phyloP scores from a whole-genome alignment of 35 echinoderm and acorn worm genomes.

The Nesometra sesokonis region DNA sequence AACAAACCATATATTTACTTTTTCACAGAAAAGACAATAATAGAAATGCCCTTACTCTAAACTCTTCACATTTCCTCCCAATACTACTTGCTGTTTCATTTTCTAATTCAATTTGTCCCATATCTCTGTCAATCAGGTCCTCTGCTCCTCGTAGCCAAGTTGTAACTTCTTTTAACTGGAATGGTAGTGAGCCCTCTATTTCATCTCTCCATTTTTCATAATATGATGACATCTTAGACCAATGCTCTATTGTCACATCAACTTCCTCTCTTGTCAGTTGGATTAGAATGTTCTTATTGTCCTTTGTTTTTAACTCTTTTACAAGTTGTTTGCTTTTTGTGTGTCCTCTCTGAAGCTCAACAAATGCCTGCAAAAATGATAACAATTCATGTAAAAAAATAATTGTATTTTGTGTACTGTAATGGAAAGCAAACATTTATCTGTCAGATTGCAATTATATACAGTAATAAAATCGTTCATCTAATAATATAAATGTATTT shows the following conservation, averaged over 20 bases:
- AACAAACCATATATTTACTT: too few species aligned
- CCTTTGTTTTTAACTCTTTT: slow-evolving; percentile 60
- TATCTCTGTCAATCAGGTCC: slow-evolving; percentile 40
- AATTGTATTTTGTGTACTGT: too few species aligned
- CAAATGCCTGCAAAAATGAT: slow-evolving; percentile 44
- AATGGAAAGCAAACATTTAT: too few species aligned
- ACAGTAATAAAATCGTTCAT: too few species aligned
- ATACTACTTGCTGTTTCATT: slow-evolving; percentile 74
- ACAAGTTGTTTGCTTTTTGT: slow-evolving; percentile 41
- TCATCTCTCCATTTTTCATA: slow-evolving; percentile 57
- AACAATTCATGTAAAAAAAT: background rate
- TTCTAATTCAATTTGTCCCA: slow-evolving; percentile 52
- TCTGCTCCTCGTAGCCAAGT: slow-evolving; percentile 80
- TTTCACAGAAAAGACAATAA: too few species aligned
- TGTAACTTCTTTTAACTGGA: slow-evolving; percentile 35
- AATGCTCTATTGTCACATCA: slow-evolving; percentile 49
- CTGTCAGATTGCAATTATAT: too few species aligned
- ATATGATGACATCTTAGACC: slow-evolving; percentile 48
- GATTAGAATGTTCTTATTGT: slow-evolving; percentile 56
- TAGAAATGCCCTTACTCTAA: slow-evolving; percentile 32
- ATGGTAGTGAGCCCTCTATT: slow-evolving; percentile 60
- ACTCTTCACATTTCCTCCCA: slow-evolving; percentile 45
- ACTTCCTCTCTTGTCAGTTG: slow-evolving; percentile 62
- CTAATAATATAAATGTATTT: too few species aligned
- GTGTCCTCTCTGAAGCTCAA: slow-evolving; percentile 56